These are phyloP conservation scores for Hydractinia echinata DNA, from an alignment of 30 jellyfish, hydroid and myxozoan species.

Conservation along the genomic window DNA sequence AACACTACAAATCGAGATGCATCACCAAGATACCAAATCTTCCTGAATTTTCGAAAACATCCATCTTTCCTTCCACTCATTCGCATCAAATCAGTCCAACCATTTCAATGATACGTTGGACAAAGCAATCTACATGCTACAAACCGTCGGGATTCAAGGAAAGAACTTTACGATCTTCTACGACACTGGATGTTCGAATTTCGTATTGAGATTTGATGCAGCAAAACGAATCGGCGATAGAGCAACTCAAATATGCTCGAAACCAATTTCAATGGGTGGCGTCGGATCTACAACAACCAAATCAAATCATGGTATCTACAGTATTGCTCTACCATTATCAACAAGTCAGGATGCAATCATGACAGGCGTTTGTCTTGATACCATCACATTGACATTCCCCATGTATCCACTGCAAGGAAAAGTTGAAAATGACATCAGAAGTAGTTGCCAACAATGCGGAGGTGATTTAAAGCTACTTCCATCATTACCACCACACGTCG, in stretches of 20 bases:
- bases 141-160: constrained; percentile 14
- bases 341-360: background rate
- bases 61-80: background rate
- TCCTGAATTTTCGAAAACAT: background rate
- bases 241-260: background rate
- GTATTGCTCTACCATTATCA: background rate
- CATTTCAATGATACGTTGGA: background rate
- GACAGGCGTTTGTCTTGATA: constrained; percentile 25
- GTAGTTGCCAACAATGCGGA: background rate
- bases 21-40: background rate
- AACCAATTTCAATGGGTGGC: background rate
- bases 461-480: background rate
- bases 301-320: constrained; percentile 2
- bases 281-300: background rate
- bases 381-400: background rate
- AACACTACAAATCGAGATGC: constrained; percentile 25
- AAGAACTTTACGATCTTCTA: constrained; percentile 10
- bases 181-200: constrained; percentile 9
- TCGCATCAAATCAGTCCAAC: background rate
- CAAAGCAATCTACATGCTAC: constrained; percentile 18
- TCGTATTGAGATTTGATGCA: background rate
- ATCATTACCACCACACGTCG: background rate
- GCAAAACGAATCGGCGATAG: background rate
- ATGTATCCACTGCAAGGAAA: constrained; percentile 12
- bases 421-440: background rate